Base-by-base conservation (phyloP, 2,888 invertebrate genomes). In the Ophion ellenae region DNA sequence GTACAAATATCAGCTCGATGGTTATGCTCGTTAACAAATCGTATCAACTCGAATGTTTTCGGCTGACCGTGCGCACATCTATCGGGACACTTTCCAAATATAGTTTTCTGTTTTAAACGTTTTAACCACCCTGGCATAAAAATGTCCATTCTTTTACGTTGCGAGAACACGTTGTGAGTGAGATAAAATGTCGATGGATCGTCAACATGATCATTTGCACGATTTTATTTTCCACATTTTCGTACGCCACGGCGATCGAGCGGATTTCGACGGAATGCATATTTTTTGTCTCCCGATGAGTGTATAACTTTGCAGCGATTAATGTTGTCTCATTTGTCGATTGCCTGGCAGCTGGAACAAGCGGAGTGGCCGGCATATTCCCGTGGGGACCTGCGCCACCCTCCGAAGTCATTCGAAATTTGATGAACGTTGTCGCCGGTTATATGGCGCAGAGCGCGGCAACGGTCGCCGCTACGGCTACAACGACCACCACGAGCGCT, bases 351-450 rank as follows among this genome's bases (percentile, higher is more conserved):
- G 86, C 87, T 67, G 88, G 88, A 57, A 84, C 88, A 59, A 87
- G 87, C 69, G 88, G 89, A 32, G 88, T 89, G 28, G 75, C 88
- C 82, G 87, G 89, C 81, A 84, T 90, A 91, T 95, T 94, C 86
- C 91, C 95, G 14, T 94, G 95, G 92, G 94, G 94, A 32, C 90
- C 94, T 4, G 94, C 94, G 20, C 94, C 94, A 1, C 93, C 95
- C 10, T 94, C 95, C 14, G 95, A 95, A 88, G 94, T 96, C 59
- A 91, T 96, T 76, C 95, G 95, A 87, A 95, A 95, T 81, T 92
- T 96, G 73, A 95, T 96, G 93, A 95, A 95, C 88, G 94, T 93
- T 57, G 94, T 95, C 87, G 95, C 95, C 63, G 95, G 94, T 10
- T 95, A 95, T 77, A 93, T 95, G 87, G 94, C 94, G 70, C 93